Evolutionary conservation across 2,888 invertebrate genomes (phyloP).

Genomic region (Dicyrtomina minuta): DNA sequence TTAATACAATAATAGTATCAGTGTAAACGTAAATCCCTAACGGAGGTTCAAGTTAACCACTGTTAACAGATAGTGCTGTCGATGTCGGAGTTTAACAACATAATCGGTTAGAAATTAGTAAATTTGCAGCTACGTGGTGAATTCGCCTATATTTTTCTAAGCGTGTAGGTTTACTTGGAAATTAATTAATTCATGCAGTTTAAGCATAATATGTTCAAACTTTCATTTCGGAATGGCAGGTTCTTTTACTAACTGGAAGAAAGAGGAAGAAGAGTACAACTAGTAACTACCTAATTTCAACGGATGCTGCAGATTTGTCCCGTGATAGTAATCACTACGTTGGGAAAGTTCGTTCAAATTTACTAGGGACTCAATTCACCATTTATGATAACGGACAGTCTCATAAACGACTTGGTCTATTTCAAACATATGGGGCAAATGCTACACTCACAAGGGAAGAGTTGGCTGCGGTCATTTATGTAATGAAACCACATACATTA

Average conservation of each 20-base stretch:
- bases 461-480: slow-evolving; percentile 89
- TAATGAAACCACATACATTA: slow-evolving; percentile 55
- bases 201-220: too few relatives aligned
- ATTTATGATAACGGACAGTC: slow-evolving; percentile 84
- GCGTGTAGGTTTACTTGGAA: too few relatives aligned
- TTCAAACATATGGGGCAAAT: slow-evolving; percentile 8
- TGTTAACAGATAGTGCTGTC: too few relatives aligned
- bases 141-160: too few relatives aligned
- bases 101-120: too few relatives aligned
- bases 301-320: slow-evolving; percentile 94
- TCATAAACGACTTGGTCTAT: slow-evolving; percentile 27
- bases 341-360: slow-evolving; percentile 91
- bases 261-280: slow-evolving; percentile 97
- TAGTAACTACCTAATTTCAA: slow-evolving; percentile 95
- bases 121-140: too few relatives aligned
- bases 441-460: slow-evolving; percentile 67
- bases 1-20: too few relatives aligned
- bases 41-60: too few relatives aligned
- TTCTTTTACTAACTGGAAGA: slow-evolving; percentile 74
- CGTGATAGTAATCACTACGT: slow-evolving; percentile 88
- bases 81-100: too few relatives aligned
- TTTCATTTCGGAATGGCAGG: too few relatives aligned
- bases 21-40: too few relatives aligned
- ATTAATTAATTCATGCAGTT: too few relatives aligned
- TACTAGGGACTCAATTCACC: slow-evolving; percentile 95